phyloP scores from a whole-genome alignment of 2,888 invertebrate genomes.

The Odontothrips loti region DNA sequence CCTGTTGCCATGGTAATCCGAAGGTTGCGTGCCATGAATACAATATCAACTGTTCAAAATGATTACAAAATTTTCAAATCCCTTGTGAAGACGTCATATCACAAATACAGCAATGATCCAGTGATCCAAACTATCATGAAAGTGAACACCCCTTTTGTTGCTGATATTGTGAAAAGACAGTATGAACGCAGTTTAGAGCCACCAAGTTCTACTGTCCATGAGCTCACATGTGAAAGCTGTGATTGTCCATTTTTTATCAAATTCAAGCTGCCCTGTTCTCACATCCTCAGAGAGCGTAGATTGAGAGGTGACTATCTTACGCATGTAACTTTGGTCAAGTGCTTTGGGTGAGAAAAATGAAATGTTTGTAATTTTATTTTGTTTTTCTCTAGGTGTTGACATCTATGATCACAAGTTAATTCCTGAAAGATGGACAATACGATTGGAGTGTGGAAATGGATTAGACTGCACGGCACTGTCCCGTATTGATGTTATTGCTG shows the following conservation, averaged over 20 bases:
- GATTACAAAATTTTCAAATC: background rate
- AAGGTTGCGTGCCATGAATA: background rate
- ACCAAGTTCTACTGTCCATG: background rate
- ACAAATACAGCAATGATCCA: background rate
- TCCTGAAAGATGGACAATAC: background rate
- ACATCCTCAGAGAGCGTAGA: background rate
- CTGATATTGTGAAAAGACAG: background rate
- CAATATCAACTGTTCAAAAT: background rate
- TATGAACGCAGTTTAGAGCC: background rate
- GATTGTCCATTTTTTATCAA: background rate
- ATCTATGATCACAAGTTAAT: background rate
- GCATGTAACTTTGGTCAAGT: background rate
- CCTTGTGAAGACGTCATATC: background rate
- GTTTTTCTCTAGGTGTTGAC: background rate
- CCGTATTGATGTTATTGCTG: background rate
- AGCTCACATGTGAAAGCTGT: background rate
- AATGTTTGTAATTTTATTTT: background rate
- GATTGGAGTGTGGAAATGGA: no score
- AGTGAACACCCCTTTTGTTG: background rate
- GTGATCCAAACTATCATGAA: background rate
- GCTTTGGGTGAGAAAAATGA: no score
- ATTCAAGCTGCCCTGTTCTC: background rate
- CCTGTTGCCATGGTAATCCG: background rate
- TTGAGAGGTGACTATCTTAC: background rate
- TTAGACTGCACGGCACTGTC: background rate